A percentile compares a stretch with the other conserved stretches of the same genome.
Conservation (phyloP, 2,797 vertebrate species). For the Acanthurus tractus region DNA sequence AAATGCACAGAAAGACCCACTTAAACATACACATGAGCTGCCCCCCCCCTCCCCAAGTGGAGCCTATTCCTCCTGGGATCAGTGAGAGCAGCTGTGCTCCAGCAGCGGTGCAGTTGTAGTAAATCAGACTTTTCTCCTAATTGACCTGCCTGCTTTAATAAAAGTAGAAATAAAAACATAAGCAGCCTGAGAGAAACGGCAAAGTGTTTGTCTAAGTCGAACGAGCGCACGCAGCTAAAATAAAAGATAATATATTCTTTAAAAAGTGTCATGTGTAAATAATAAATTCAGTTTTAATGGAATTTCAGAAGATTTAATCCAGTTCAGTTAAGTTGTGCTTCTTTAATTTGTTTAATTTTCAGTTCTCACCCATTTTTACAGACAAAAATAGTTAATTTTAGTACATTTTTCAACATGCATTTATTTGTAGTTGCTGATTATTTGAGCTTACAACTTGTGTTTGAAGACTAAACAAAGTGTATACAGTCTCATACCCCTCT, state of each 20-base stretch:
- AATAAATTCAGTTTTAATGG: neutral
- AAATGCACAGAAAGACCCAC: constrained; percentile 1
- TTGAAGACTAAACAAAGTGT: neutral
- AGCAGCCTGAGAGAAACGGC: neutral
- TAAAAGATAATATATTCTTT: neutral
- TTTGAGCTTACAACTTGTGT: neutral
- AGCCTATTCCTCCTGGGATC: constrained; percentile 52
- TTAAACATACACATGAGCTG: neutral
- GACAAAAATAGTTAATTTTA: neutral
- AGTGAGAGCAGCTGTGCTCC: constrained; percentile 50
- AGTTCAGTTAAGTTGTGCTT: constrained; percentile 17
- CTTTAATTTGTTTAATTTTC: constrained; percentile 29
- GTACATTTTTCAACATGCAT: neutral
- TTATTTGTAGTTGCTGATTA: neutral
- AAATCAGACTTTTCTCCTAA: constrained; percentile 57
- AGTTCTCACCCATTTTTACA: neutral
- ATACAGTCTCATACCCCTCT: no score
- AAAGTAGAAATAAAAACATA: constrained; percentile 15
- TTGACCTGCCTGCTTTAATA: constrained; percentile 53
- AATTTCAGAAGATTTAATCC: constrained; percentile 12
- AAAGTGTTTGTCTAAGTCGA: constrained; percentile 13
- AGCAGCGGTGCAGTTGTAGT: constrained; percentile 40
- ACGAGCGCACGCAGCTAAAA: neutral
- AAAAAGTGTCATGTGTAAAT: neutral
- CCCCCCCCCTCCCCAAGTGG: constrained; percentile 1